These are phyloP conservation scores for Patella caerulea DNA, from an alignment of 2,888 invertebrate species.

Conservation along the genomic window DNA sequence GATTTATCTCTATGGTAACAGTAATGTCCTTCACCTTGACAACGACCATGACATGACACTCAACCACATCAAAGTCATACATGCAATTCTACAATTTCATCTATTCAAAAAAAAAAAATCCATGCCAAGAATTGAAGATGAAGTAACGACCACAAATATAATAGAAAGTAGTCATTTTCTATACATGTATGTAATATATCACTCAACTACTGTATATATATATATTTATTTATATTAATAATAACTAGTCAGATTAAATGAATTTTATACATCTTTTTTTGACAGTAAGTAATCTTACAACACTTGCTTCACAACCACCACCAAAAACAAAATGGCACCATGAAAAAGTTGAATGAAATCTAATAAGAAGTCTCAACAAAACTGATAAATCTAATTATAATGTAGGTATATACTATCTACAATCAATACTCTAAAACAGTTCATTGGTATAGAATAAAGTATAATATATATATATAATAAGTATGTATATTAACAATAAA, in stretches of 20 bases:
- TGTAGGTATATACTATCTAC: too few species aligned
- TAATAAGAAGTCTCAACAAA: background rate
- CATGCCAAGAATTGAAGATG: too few species aligned
- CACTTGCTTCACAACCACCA: constrained; percentile 9
- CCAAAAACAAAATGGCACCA: constrained; percentile 11
- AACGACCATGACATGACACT: background rate
- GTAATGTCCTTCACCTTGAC: constrained; percentile 9
- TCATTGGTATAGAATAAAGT: background rate
- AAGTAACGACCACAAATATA: too few species aligned
- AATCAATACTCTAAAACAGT: constrained; percentile 3
- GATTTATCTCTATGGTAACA: background rate
- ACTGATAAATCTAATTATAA: background rate
- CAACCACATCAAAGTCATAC: constrained; percentile 3
- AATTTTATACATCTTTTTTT: too few species aligned
- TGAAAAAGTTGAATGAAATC: constrained; percentile 8
- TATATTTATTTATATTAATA: too few species aligned
- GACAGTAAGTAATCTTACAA: constrained; percentile 8
- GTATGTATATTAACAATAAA: background rate
- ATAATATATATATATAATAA: background rate
- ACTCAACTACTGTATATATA: background rate
- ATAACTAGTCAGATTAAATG: background rate
- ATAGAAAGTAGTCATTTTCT: too few species aligned
- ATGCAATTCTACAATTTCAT: background rate
- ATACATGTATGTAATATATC: background rate
- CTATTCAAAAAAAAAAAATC: background rate